phyloP scores from a whole-genome alignment of 2,113 vertebrate genomes.

The Sardina pilchardus region DNA sequence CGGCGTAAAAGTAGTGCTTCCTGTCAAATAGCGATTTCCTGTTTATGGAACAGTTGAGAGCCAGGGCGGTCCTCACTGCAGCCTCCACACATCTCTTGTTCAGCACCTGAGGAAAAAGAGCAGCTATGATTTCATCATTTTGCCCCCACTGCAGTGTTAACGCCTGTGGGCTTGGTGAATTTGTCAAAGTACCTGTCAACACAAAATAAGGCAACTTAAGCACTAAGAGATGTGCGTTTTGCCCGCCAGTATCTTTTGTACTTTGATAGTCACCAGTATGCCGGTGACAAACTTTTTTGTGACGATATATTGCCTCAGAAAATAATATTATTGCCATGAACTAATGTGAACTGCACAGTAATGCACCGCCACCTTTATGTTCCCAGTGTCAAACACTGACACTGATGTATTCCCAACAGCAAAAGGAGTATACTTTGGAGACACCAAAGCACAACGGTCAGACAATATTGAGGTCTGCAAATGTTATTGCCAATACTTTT shows the following conservation, averaged over 20 bases:
- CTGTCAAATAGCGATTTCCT: constrained; percentile 95
- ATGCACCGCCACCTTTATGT: no score
- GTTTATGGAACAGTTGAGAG: constrained; percentile 91
- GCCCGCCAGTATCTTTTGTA: not conserved
- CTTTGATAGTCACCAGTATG: not conserved
- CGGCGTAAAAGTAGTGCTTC: constrained; percentile 98
- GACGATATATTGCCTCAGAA: no score
- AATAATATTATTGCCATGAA: no score
- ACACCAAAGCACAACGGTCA: no score
- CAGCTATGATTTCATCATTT: not conserved
- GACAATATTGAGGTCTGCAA: no score
- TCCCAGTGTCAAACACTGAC: no score
- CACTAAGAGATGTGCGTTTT: no score
- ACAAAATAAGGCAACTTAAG: not conserved
- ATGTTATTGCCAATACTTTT: no score
- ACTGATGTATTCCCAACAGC: no score
- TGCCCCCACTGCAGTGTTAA: not conserved
- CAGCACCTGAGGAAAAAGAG: constrained; percentile 78
- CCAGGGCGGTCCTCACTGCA: constrained; percentile 91
- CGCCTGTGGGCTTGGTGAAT: not conserved
- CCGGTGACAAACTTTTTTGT: no score
- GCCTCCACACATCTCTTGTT: constrained; percentile 95
- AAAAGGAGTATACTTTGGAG: no score
- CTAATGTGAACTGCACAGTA: no score
- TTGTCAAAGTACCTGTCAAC: not conserved